Evolutionary conservation across 2,113 vertebrate species (phyloP).

Genomic region (Seriola quinqueradiata): DNA sequence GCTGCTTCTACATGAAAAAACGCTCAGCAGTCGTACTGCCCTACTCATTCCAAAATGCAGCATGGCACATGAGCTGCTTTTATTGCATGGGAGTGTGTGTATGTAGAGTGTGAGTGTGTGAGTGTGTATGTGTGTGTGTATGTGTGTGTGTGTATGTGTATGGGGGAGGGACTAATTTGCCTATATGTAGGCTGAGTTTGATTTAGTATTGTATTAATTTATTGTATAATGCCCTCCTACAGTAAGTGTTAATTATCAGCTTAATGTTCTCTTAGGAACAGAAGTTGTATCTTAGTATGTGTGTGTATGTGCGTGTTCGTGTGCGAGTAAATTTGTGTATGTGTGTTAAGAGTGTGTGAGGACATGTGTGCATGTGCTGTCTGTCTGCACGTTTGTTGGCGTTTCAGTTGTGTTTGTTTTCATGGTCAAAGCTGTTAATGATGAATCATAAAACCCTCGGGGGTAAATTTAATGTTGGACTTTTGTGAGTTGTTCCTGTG

Average conservation of each 20-base stretch:
- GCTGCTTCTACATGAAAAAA: slow-evolving; percentile 77
- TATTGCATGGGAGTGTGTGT: slow-evolving; percentile 81
- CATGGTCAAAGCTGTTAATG: slow-evolving; percentile 72
- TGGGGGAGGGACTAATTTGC: slow-evolving; percentile 74
- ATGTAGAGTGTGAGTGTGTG: slow-evolving; percentile 65
- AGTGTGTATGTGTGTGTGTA: slow-evolving; percentile 66
- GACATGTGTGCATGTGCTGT: slow-evolving; percentile 70
- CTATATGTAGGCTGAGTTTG: slow-evolving; percentile 77
- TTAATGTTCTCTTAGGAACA: slow-evolving; percentile 77
- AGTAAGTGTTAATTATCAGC: slow-evolving; percentile 76
- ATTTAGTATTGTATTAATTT: slow-evolving; percentile 81
- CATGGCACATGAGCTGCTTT: slow-evolving; percentile 80
- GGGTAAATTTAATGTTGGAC: slow-evolving; percentile 71
- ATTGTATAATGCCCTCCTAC: slow-evolving; percentile 67
- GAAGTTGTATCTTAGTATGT: slow-evolving; percentile 76
- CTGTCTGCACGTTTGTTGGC: slow-evolving; percentile 77
- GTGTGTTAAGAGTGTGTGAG: slow-evolving; percentile 52
- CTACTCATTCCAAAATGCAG: slow-evolving; percentile 79
- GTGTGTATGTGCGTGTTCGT: slow-evolving; percentile 56
- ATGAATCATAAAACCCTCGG: slow-evolving; percentile 67
- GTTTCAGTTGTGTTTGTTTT: slow-evolving; percentile 80
- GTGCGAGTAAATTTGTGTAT: slow-evolving; percentile 28
- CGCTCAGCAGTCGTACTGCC: slow-evolving; percentile 73
- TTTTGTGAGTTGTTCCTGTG: slow-evolving; percentile 81
- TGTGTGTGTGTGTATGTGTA: slow-evolving; percentile 77